Base-by-base conservation (phyloP, 2,888 invertebrate species). In the Coelopa pilipes region DNA sequence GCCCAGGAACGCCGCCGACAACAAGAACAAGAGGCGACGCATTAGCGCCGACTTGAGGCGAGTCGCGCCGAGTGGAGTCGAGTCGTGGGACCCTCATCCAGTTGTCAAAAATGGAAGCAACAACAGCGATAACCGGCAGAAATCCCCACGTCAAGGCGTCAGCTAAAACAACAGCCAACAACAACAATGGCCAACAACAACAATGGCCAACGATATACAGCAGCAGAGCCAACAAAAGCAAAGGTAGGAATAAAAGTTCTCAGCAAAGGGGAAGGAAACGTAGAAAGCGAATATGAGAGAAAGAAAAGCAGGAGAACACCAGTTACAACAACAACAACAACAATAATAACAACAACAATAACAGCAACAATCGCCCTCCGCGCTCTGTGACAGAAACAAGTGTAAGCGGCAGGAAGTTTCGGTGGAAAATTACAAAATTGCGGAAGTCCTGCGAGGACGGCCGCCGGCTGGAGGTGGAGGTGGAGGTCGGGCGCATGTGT, bases 91-190 rank as follows among this genome's bases (percentile, higher is more conserved):
- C 71, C 71, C 62, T 62, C 63, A 63, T 53, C 71, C 53, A 50
- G 71, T 63, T 71, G 71, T 71, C 63, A 63, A 63, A 71, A 71
- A 63, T 53, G 46, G 17, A 45, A 68, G 10, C 46, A 46, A 62
- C 13, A 70, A 21, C 17, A 46, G 3, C 34, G 57, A 46, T 46
- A 46, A 59, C 15, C 15, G 57, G 57, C 1, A 34, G 45, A 55
- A 69, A 63, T 71, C 62, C 71, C 63, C 53, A 71, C 71, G 71
- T 71, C 71, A 63, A 71, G 63, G 21, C 46, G 71, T 71, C 63
- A 63, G 50, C 63, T 53, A 9, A 71, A 50, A 62, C 71, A 63
- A 63, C 71, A 71, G 57, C 49, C 49, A 50, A 50, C 66, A 53
- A n/a, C 53, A 53, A 53, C 53, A 53, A n/a, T n/a, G n/a, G 3